A percentile compares a stretch with the other conserved stretches of the same genome.
Evolutionary conservation across 2,888 invertebrate species (phyloP).

Genomic region (Xestia ashworthii): DNA sequence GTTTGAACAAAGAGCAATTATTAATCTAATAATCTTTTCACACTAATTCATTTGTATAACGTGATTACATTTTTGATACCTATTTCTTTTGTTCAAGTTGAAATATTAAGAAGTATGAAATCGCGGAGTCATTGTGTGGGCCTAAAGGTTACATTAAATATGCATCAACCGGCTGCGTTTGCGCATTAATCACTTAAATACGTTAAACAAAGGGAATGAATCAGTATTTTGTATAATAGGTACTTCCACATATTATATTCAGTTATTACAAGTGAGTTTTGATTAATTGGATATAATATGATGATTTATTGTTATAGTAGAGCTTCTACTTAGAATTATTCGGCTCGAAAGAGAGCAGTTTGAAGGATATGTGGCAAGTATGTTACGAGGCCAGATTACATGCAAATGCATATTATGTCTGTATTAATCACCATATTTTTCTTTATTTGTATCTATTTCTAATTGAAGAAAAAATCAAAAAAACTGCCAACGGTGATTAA

Average conservation of each 20-base stretch:
- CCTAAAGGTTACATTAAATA: constrained; percentile 6
- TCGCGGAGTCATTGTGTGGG: constrained; percentile 29
- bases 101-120: constrained; percentile 5
- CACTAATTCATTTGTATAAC: background rate
- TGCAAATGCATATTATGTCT: background rate
- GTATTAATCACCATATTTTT: no score
- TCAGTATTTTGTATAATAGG: background rate
- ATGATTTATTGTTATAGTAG: background rate
- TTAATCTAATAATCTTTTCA: background rate
- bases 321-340: background rate
- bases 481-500: no score
- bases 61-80: background rate
- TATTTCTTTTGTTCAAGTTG: background rate
- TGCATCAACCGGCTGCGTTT: constrained; percentile 4
- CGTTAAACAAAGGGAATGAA: background rate
- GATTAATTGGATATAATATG: background rate
- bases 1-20: background rate
- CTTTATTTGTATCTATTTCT: no score
- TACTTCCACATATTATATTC: background rate
- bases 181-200: constrained; percentile 20
- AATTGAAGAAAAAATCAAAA: background rate
- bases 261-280: background rate
- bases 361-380: background rate
- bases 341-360: background rate
- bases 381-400: background rate